Percentiles rank a stretch among this genome's conserved stretches.
These are phyloP conservation scores for Melanophora roralis DNA, from an alignment of 2,888 invertebrate species.

Conservation along the genomic window DNA sequence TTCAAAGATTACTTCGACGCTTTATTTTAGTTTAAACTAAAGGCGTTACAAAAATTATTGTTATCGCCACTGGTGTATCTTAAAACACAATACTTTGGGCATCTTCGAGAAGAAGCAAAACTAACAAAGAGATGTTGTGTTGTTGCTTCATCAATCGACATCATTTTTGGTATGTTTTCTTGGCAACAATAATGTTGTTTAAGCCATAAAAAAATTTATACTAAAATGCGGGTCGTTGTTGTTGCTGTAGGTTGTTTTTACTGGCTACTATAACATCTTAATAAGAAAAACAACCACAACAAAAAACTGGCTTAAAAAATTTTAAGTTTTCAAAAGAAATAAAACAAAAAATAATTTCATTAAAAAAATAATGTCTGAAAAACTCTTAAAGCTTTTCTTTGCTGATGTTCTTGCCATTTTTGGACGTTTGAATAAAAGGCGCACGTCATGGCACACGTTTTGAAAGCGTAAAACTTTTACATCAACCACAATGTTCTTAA, in stretches of 20 bases:
- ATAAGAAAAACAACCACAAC: constrained; percentile 24
- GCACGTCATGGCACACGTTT: constrained; percentile 55
- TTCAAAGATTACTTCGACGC: too few species aligned
- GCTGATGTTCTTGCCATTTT: background rate
- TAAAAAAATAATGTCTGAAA: constrained; percentile 39
- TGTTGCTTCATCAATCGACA: constrained; percentile 58
- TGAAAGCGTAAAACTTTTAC: background rate
- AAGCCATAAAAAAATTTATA: constrained; percentile 47
- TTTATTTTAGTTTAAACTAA: background rate
- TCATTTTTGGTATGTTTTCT: constrained; percentile 18
- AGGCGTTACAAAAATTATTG: background rate
- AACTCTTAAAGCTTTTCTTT: constrained; percentile 36
- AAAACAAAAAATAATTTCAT: constrained; percentile 31
- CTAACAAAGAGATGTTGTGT: constrained; percentile 37
- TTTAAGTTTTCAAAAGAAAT: background rate
- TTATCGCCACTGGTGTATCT: background rate
- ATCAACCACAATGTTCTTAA: constrained; percentile 35
- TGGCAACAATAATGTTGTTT: constrained; percentile 44
- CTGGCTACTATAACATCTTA: constrained; percentile 47
- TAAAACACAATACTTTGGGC: background rate
- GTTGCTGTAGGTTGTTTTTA: constrained; percentile 3
- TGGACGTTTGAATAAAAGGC: constrained; percentile 37
- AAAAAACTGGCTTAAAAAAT: constrained; percentile 42
- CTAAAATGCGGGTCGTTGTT: constrained; percentile 36
- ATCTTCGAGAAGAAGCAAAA: background rate